These are phyloP conservation scores for Acyrthosiphon pisum DNA, from an alignment of 1,140 invertebrate genomes.

Conservation along the genomic window DNA sequence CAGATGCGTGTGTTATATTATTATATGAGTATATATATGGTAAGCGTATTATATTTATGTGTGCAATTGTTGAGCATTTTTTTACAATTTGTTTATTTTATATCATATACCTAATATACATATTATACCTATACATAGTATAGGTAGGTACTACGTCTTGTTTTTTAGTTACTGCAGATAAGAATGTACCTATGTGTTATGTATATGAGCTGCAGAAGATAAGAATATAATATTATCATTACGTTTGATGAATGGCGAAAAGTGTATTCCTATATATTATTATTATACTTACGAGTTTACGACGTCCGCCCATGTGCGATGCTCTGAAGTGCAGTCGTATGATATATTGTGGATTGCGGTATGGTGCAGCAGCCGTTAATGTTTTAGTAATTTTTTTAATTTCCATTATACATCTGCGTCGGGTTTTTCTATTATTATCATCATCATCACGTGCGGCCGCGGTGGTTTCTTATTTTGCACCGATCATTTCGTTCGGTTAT, in stretches of 20 bases:
- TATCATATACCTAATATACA: neutral
- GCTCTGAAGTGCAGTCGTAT: neutral
- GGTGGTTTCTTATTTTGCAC: neutral
- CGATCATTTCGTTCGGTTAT: neutral
- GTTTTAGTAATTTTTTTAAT: neutral
- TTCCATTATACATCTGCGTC: neutral
- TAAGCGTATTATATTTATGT: neutral
- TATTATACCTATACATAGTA: too few species aligned
- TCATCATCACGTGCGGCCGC: neutral
- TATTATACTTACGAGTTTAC: neutral
- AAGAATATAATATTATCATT: neutral
- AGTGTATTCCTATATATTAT: neutral
- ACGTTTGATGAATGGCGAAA: neutral
- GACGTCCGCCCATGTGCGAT: neutral
- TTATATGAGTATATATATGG: neutral
- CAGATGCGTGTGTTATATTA: neutral
- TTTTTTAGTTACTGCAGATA: neutral
- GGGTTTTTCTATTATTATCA: neutral
- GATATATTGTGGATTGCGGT: neutral
- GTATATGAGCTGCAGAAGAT: neutral
- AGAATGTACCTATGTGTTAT: neutral
- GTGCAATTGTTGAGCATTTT: slow-evolving; percentile 10
- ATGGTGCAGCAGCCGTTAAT: neutral
- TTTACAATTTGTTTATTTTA: slow-evolving; percentile 17
- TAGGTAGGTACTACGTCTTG: too few species aligned